phyloP scores from a whole-genome alignment of 2,113 vertebrate species.

The Thryonomys swinderianus region DNA sequence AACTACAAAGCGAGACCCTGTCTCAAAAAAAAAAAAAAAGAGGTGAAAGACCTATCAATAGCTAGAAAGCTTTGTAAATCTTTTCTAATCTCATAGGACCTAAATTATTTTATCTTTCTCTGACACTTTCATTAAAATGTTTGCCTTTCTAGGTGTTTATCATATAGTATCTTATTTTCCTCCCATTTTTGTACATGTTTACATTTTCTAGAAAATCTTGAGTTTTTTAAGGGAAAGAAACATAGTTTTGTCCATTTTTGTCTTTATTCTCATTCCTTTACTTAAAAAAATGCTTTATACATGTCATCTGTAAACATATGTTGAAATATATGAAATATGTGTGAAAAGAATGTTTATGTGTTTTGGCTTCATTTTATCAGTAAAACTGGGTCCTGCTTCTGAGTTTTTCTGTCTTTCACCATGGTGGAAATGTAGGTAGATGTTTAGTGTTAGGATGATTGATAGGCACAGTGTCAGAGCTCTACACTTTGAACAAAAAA shows the following conservation, averaged over 20 bases:
- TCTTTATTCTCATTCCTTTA: background rate
- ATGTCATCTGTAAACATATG: background rate
- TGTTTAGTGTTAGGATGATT: background rate
- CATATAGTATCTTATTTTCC: background rate
- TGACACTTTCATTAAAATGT: background rate
- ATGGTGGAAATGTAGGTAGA: background rate
- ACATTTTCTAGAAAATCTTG: background rate
- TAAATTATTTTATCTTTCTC: constrained; percentile 12
- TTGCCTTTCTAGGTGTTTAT: background rate
- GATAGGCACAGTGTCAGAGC: background rate
- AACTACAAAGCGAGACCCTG: no score
- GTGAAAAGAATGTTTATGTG: background rate
- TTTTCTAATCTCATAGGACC: background rate
- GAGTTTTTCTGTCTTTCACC: background rate
- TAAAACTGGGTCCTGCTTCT: background rate
- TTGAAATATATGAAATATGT: background rate
- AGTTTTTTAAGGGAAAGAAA: constrained; percentile 1
- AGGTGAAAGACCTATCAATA: no score
- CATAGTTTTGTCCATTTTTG: constrained; percentile 12
- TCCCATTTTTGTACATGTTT: background rate
- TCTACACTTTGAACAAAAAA: constrained; percentile 11
- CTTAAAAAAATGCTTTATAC: background rate
- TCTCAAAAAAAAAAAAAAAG: no score
- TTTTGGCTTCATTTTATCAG: constrained; percentile 45
- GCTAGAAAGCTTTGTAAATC: background rate